Base-by-base conservation (phyloP, 2,113 vertebrate species). In the Ellobius talpinus region DNA sequence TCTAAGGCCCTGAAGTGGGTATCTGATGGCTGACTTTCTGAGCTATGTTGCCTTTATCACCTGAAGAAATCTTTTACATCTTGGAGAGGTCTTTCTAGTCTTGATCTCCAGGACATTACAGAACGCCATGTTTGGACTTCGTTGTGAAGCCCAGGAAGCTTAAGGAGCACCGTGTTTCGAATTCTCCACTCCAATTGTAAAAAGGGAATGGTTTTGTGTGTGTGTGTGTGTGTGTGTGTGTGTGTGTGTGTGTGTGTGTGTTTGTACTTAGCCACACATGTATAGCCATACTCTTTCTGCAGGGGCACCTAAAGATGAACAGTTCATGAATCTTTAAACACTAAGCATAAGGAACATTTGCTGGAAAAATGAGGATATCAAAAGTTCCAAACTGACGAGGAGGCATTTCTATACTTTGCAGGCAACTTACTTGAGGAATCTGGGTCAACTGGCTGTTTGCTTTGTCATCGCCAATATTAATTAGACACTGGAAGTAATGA, bases 151-250 rank as follows among this genome's bases (percentile, higher is more conserved):
- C 61, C 72, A 72, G 52, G 73, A 89, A 82, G 86, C 77, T 90
- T 55, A 73, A 96, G 91, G 77, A 95, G 89, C 90, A 74, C 89
- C 95, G 74, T 91, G 96, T 95, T 96, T 96, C 96, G 95, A 87
- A 97, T 97, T 98, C 97, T 95, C 92, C 95, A 95, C 95, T 91
- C 96, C 94, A 96, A 87, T 87, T 96, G 78, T 91, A 89, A 87
- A 96, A 93, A 91, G 91, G 95, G 55, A 86, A 55, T 39, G 24
- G 85, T 66, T 19, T 65, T 17, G 26, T 11, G 33, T 12, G 3
- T 50, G 63, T 58, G 50, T 45, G 73, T 29, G 39, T 42, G 19
- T 42, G 26, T 77, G 45, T 47, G 36, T 45, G 42, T 50, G 63
- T 87, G 63, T 47, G 42, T 82, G 63, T 68, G 76, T 55, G 33